Percentiles rank a stretch among this genome's conserved stretches.
Evolutionary conservation across 2,888 invertebrate genomes (phyloP).

Genomic region (Lithophane leautieri): DNA sequence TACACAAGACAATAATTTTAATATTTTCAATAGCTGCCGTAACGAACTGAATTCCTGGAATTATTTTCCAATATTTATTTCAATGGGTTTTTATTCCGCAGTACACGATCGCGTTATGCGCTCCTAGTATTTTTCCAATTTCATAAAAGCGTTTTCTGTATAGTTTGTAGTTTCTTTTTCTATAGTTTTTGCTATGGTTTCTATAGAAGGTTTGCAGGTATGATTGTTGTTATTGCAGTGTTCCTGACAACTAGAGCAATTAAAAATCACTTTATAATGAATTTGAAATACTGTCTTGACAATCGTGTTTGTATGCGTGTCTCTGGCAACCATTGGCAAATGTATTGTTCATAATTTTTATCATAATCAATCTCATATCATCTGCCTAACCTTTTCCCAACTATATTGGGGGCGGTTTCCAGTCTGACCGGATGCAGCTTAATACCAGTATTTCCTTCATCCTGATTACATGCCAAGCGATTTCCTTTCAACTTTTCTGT

Average conservation of each 20-base stretch:
- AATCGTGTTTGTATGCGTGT: too few species aligned
- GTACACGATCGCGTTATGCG: slow-evolving; percentile 49
- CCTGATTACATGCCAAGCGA: too few species aligned
- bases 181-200: slow-evolving; percentile 5
- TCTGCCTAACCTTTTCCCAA: too few species aligned
- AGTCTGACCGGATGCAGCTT: too few species aligned
- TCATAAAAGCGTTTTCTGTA: slow-evolving; percentile 63
- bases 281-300: too few species aligned
- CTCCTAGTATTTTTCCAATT: slow-evolving; percentile 66
- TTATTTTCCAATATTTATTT: slow-evolving; percentile 67
- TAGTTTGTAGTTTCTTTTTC: slow-evolving; percentile 15
- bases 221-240: neutral
- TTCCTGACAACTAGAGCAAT: neutral
- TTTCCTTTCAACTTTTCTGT: too few species aligned
- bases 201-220: neutral
- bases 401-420: too few species aligned
- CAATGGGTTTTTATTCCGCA: slow-evolving; percentile 59
- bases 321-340: neutral
- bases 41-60: slow-evolving; percentile 48
- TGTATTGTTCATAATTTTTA: neutral
- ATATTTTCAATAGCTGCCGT: slow-evolving; percentile 60
- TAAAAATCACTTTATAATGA: neutral
- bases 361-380: too few species aligned
- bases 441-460: too few species aligned
- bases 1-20: slow-evolving; percentile 61